These are phyloP conservation scores for Mus minutoides DNA, from an alignment of 2,797 vertebrate species.

Conservation along the genomic window DNA sequence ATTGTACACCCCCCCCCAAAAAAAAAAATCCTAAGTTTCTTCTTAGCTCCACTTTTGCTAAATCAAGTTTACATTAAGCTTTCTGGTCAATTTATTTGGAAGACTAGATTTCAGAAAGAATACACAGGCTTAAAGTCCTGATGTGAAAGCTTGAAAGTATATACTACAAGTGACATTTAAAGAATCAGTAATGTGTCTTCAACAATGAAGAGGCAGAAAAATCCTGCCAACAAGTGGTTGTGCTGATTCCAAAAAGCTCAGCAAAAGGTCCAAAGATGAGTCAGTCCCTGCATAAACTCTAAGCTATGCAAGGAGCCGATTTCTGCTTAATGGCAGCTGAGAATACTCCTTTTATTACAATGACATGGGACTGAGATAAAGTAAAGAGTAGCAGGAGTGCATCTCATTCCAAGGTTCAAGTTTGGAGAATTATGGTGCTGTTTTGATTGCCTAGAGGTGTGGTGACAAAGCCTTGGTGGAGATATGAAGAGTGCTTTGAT, in stretches of 20 bases:
- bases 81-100: neutral
- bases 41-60: slow-evolving; percentile 2
- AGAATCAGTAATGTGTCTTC: slow-evolving; percentile 39
- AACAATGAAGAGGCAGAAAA: neutral
- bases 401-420: neutral
- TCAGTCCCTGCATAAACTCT: slow-evolving; percentile 37
- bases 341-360: neutral
- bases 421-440: neutral
- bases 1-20: neutral
- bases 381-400: neutral
- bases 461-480: neutral
- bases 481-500: neutral
- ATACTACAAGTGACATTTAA: neutral
- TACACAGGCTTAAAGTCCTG: neutral
- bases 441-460: neutral
- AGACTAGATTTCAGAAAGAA: neutral
- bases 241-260: slow-evolving; percentile 25
- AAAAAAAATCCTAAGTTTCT: neutral
- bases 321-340: neutral
- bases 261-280: slow-evolving; percentile 17
- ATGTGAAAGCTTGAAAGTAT: slow-evolving; percentile 14
- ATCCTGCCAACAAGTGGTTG: neutral
- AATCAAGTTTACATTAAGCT: slow-evolving; percentile 19
- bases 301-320: neutral
- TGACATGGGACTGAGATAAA: neutral